These are phyloP conservation scores for Archilochus colubris DNA, from an alignment of 2,113 vertebrate species.

Conservation along the genomic window DNA sequence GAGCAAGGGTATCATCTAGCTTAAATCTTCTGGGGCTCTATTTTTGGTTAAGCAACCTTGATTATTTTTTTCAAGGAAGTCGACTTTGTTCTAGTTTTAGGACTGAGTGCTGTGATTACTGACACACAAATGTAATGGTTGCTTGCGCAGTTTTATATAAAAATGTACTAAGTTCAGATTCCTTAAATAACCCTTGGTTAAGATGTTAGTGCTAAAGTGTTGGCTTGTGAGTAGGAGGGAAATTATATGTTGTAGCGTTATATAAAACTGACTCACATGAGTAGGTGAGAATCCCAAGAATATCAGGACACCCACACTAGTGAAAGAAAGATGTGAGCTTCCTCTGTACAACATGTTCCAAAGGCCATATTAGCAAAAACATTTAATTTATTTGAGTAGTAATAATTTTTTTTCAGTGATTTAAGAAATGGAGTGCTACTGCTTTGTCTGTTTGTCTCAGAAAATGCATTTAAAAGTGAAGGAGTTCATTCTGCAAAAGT, in stretches of 20 bases:
- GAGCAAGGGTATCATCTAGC: neutral
- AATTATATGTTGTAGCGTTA: slow-evolving; percentile 80
- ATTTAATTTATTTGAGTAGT: slow-evolving; percentile 63
- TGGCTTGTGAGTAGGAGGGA: slow-evolving; percentile 80
- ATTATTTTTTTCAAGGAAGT: slow-evolving; percentile 38
- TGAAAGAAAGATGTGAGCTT: slow-evolving; percentile 59
- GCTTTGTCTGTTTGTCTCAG: slow-evolving; percentile 56
- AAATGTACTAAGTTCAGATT: slow-evolving; percentile 72
- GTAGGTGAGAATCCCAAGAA: slow-evolving; percentile 81
- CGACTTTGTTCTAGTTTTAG: slow-evolving; percentile 44
- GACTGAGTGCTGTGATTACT: slow-evolving; percentile 62
- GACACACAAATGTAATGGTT: slow-evolving; percentile 72
- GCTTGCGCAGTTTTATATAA: slow-evolving; percentile 73
- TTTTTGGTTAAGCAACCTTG: slow-evolving; percentile 31
- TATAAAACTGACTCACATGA: slow-evolving; percentile 83
- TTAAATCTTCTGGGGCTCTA: slow-evolving; percentile 6
- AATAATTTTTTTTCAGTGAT: slow-evolving; percentile 58
- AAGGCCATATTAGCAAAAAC: slow-evolving; percentile 69
- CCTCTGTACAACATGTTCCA: slow-evolving; percentile 73
- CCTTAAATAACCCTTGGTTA: slow-evolving; percentile 76
- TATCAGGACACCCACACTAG: slow-evolving; percentile 77
- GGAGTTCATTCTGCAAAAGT: neutral
- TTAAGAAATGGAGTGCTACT: slow-evolving; percentile 40
- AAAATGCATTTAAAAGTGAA: slow-evolving; percentile 11
- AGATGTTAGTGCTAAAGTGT: slow-evolving; percentile 76